Conservation (phyloP, 1,140 invertebrate species). For the Dendroctonus valens region DNA sequence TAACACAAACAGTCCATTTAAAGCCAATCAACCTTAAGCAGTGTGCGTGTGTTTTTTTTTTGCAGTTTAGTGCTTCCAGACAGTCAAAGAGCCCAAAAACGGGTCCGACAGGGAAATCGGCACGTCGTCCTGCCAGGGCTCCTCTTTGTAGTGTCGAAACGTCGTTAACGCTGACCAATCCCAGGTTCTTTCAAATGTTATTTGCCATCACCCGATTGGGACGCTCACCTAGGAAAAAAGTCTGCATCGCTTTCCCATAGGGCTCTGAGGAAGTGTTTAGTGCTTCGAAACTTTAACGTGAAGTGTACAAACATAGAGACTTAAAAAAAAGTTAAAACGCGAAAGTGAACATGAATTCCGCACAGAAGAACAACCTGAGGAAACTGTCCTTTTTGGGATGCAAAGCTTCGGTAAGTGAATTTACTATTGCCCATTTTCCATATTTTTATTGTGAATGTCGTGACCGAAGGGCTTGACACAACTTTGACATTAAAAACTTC, state of each 20-base stretch:
- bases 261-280: background rate
- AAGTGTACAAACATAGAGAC: background rate
- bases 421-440: too few relatives aligned
- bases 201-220: conserved; percentile 49
- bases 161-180: conserved; percentile 42
- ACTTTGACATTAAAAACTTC: too few relatives aligned
- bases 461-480: too few relatives aligned
- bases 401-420: conserved; percentile 12
- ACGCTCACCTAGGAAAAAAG: conserved; percentile 50
- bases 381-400: conserved; percentile 48
- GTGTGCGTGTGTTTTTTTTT: conserved; percentile 2
- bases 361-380: conserved; percentile 44
- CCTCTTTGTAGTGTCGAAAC: conserved; percentile 40
- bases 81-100: conserved; percentile 25
- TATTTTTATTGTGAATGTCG: too few relatives aligned
- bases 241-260: conserved; percentile 20
- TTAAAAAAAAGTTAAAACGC: background rate
- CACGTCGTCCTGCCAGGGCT: conserved; percentile 10
- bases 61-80: conserved; percentile 13
- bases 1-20: background rate
- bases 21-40: background rate
- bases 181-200: conserved; percentile 49
- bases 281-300: background rate
- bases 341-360: conserved; percentile 38
- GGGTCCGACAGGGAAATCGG: conserved; percentile 20